Conservation (phyloP, 1,140 invertebrate genomes). For the Leguminivora glycinivorella region DNA sequence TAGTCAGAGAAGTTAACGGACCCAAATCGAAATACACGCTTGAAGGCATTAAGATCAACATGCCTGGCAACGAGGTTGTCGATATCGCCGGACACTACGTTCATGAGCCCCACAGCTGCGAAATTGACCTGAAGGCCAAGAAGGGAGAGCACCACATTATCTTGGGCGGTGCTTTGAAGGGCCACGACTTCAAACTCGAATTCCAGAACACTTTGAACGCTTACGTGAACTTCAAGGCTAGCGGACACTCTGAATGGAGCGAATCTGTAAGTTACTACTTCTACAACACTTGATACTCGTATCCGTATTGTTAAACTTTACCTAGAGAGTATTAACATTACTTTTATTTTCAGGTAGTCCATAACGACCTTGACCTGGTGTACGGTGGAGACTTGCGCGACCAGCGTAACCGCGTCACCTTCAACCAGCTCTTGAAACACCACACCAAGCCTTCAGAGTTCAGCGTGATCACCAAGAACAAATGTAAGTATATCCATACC, state of each 20-base stretch:
- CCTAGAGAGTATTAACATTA: neutral
- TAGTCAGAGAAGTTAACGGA: conserved; percentile 51
- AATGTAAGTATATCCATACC: conserved; percentile 55
- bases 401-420: conserved; percentile 76
- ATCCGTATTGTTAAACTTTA: conserved; percentile 30
- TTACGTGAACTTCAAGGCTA: conserved; percentile 79
- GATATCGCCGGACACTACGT: conserved; percentile 78
- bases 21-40: conserved; percentile 78
- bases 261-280: conserved; percentile 45
- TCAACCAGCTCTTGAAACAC: conserved; percentile 72
- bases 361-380: conserved; percentile 79
- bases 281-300: neutral
- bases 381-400: conserved; percentile 83
- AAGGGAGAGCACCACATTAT: conserved; percentile 75
- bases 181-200: conserved; percentile 69
- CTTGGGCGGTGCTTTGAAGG: conserved; percentile 66
- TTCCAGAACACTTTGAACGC: conserved; percentile 80
- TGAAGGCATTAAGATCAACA: conserved; percentile 79
- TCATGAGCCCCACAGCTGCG: conserved; percentile 60
- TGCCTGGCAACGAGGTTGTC: conserved; percentile 64
- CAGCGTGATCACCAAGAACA: conserved; percentile 64
- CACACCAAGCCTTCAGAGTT: conserved; percentile 60
- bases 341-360: conserved; percentile 52
- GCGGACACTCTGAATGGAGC: conserved; percentile 55
- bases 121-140: conserved; percentile 77